Conservation (phyloP, 2,797 vertebrate genomes). For the Urocyon cinereoargenteus region DNA sequence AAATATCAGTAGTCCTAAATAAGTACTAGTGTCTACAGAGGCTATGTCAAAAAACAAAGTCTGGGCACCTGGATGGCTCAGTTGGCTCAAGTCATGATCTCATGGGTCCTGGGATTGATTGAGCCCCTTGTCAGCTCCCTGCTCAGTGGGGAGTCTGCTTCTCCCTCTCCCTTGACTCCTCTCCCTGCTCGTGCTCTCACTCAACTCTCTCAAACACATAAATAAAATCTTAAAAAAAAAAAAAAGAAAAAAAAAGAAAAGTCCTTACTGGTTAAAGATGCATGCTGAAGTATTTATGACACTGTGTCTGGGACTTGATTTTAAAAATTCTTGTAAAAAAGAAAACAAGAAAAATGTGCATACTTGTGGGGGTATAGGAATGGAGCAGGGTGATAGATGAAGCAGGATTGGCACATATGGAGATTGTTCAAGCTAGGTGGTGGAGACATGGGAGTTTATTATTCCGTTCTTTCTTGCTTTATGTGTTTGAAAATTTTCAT, state of each 20-base stretch:
- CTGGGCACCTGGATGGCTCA: no score
- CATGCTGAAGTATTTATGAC: neutral
- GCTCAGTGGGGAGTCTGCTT: no score
- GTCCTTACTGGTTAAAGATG: neutral
- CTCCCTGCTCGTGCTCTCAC: no score
- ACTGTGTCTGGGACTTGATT: neutral
- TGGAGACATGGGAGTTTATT: neutral
- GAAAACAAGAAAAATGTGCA: neutral
- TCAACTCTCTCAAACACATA: no score
- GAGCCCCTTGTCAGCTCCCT: no score
- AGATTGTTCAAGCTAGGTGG: neutral
- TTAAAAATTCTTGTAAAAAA: neutral
- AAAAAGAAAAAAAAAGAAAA: no score
- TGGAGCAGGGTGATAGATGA: neutral
- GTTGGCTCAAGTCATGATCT: no score
- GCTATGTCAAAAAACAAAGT: neutral
- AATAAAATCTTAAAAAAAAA: no score
- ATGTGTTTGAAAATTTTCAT: conserved; percentile 13
- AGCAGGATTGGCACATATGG: neutral
- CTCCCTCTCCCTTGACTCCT: no score
- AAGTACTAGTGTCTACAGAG: neutral
- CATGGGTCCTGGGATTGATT: no score
- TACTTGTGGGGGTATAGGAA: neutral
- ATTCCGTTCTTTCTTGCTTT: neutral
- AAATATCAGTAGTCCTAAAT: neutral